Base-by-base conservation (phyloP, 2,888 invertebrate genomes). In the Apodemia duryi region DNA sequence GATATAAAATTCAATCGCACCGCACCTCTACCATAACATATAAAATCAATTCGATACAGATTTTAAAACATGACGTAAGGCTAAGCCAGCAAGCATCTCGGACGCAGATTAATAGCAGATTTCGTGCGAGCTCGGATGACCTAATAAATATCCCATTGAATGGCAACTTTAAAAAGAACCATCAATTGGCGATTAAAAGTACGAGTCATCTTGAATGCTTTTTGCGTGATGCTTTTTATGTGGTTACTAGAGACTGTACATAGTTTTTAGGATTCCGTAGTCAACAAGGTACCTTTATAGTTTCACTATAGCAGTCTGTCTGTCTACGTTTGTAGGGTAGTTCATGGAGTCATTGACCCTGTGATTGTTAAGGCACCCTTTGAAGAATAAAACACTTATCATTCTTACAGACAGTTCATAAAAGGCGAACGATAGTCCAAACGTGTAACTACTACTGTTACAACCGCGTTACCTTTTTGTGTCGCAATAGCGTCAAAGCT, bases 41-140 rank as follows among this genome's bases (percentile, higher is more conserved):
- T 60, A 60, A 77, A 85, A 86, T 85, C 80, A 77, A 85, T 86
- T 83, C 71, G 75, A 69, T 73, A 82, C 79, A 82, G 79, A 70
- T 76, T 78, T 73, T 68, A 66, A 67, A 65, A 70, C 74, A 79
- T 87, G 85, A 86, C 82, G 85, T 83, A 85, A 86, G 69, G 61
- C 66, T 63, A 62, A 67, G 66, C 62, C 68, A 64, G 35, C 52
- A 69, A 64, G 32, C 61, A 68, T 66, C 68, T 66, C 64, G 61
- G 54, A 60, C 60, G 35, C 35, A 6, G 32, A 13, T 32, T 60
- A 60, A 35, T 21, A 63, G 49, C 49, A 28, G 29, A 63, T 32
- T 35, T 51, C 32, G 43, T 46, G 46, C 21, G 35, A 49, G 29
- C 29, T 62, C 49, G 11, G 63, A 63, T 46, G 51, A 63, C 63